Base-by-base conservation (phyloP, 2,888 invertebrate species). In the Clusia tigrina region DNA sequence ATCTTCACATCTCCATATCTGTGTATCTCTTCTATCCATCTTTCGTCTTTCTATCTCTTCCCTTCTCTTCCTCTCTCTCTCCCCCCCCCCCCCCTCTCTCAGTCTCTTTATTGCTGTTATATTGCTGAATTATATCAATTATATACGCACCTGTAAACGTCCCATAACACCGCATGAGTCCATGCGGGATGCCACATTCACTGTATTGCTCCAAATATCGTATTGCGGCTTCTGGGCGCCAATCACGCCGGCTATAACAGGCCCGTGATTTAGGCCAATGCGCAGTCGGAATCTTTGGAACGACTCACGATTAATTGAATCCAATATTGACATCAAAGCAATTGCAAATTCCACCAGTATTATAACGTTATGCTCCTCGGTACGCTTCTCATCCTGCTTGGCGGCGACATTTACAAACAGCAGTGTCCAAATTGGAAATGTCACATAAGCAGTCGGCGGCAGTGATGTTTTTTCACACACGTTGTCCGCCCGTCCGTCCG, bases 191-290 rank as follows among this genome's bases (percentile, higher is more conserved):
- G 98, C 97, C 12, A 98, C 95, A 81, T 98, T 98, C 17, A 98
- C 98, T 0, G 98, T 97, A 84, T 98, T 97, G 15, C 98, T 96
- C 98, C 98, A 98, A 73, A 98, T 98, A 81, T 98, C 98, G 84
- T 97, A 98, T 84, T 98, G 97, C 0, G 98, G 98, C 80, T 98
- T 98, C 82, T 97, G 95, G 0, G 97, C 97, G 0, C 97, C 97
- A 23, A 98, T 95, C 18, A 98, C 97, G 0, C 97, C 98, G 0
- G 97, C 97, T 80, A 97, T 96, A 23, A 97, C 95, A 0, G 84
- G 83, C 0, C 84, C 84, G 66, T 84, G 84, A 75, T 84, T 84
- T 61, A 84, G 74, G 25, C 84, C 98, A 81, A 98, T 94, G 83
- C 97, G 88, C 24, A 98, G 87, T 78, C 95, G 93, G 82, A 98